Conservation (phyloP, 1,140 invertebrate species). For the Sitophilus oryzae region DNA sequence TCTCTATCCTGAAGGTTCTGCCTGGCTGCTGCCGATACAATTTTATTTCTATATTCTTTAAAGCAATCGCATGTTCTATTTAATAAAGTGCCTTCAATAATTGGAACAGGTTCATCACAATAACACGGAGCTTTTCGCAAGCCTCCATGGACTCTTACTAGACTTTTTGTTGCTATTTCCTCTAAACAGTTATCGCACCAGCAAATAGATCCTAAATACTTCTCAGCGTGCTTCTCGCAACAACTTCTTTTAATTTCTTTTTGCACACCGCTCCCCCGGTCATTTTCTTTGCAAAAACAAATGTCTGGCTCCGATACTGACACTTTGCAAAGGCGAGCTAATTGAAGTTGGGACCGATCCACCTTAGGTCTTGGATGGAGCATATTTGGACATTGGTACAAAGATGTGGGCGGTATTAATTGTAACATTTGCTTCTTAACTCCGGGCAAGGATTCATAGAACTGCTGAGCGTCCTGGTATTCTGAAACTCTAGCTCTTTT, state of each 20-base stretch:
- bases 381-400: slow-evolving; percentile 5
- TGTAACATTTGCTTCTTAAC: slow-evolving; percentile 9
- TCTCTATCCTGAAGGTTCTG: slow-evolving; percentile 12
- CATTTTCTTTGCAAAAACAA: slow-evolving; percentile 14
- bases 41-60: slow-evolving; percentile 16
- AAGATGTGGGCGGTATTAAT: slow-evolving; percentile 1
- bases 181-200: slow-evolving; percentile 13
- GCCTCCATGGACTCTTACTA: slow-evolving; percentile 12
- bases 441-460: slow-evolving; percentile 5
- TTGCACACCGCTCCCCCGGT: neutral
- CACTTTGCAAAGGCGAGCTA: slow-evolving; percentile 11
- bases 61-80: slow-evolving; percentile 25
- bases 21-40: slow-evolving; percentile 9
- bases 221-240: slow-evolving; percentile 14
- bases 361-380: neutral
- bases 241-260: neutral
- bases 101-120: slow-evolving; percentile 12
- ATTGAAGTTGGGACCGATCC: neutral
- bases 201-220: slow-evolving; percentile 7
- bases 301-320: slow-evolving; percentile 4
- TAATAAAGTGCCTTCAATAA: slow-evolving; percentile 20
- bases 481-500: neutral
- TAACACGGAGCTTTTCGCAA: neutral
- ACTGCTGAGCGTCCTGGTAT: slow-evolving; percentile 9
- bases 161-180: slow-evolving; percentile 7